Evolutionary conservation across 2,888 invertebrate genomes (phyloP).

Genomic region (Gymnoscelis rufifasciata): DNA sequence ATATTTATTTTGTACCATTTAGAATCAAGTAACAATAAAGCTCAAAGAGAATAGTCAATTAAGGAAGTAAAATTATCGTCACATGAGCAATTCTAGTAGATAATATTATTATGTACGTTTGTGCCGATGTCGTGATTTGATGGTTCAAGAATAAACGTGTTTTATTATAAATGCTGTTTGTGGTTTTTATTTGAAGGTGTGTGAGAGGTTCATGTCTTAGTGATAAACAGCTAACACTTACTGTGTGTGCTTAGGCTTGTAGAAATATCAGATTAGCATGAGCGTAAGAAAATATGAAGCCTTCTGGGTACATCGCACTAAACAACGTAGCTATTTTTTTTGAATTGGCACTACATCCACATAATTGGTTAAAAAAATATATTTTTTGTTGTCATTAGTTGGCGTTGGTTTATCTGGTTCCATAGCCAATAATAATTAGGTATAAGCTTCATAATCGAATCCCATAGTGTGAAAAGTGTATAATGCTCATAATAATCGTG

Average conservation of each 20-base stretch:
- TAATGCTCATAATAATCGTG: too few relatives aligned
- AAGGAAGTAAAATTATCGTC: constrained; percentile 10
- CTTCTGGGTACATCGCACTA: too few relatives aligned
- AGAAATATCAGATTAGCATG: neutral
- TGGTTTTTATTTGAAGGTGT: constrained; percentile 50
- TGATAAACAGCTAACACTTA: constrained; percentile 16
- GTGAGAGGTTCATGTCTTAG: constrained; percentile 30
- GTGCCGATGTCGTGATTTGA: constrained; percentile 52
- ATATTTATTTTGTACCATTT: constrained; percentile 46
- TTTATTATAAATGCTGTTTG: constrained; percentile 58
- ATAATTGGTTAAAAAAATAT: too few relatives aligned
- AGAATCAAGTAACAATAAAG: constrained; percentile 18
- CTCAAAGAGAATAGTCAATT: constrained; percentile 22
- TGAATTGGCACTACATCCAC: too few relatives aligned
- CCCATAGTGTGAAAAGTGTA: too few relatives aligned
- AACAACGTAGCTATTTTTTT: too few relatives aligned
- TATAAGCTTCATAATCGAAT: too few relatives aligned
- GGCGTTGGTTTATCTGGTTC: too few relatives aligned
- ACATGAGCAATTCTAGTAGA: constrained; percentile 19
- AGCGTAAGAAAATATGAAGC: neutral
- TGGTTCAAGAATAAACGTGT: constrained; percentile 69
- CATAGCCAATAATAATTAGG: too few relatives aligned
- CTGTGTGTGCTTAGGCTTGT: constrained; percentile 4
- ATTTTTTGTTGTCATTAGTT: too few relatives aligned
- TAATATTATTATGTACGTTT: constrained; percentile 42